phyloP scores from a whole-genome alignment of 2,888 invertebrate genomes.

The Galerucella pusilla region DNA sequence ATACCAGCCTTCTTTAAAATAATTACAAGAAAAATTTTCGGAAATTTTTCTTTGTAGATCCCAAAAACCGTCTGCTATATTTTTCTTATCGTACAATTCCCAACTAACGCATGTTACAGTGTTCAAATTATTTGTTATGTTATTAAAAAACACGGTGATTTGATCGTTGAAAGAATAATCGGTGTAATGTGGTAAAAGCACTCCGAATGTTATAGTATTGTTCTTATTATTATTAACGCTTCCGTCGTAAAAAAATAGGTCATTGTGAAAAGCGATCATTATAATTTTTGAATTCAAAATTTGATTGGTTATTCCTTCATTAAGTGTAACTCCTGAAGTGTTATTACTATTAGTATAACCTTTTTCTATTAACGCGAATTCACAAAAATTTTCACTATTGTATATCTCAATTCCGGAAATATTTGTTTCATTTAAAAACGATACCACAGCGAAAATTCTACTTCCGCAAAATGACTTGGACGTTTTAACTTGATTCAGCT shows the following conservation, averaged over 20 bases:
- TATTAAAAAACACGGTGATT: background rate
- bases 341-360: background rate
- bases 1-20: slow-evolving; percentile 31
- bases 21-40: background rate
- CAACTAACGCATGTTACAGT: slow-evolving; percentile 8
- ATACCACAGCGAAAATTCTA: background rate
- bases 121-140: background rate
- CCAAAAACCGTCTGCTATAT: background rate
- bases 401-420: slow-evolving; percentile 15
- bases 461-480: background rate
- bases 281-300: slow-evolving; percentile 26
- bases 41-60: background rate
- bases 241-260: slow-evolving; percentile 35
- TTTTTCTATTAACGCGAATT: background rate
- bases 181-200: slow-evolving; percentile 20
- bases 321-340: slow-evolving; percentile 17
- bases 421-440: background rate
- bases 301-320: background rate
- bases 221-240: background rate
- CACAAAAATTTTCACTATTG: slow-evolving; percentile 1
- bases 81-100: background rate
- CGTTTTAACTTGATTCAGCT: background rate
- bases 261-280: slow-evolving; percentile 23
- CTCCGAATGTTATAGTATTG: slow-evolving; percentile 24
- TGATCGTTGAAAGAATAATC: background rate